Evolutionary conservation across 2,888 invertebrate genomes (phyloP).

Genomic region (Papilio demoleus): DNA sequence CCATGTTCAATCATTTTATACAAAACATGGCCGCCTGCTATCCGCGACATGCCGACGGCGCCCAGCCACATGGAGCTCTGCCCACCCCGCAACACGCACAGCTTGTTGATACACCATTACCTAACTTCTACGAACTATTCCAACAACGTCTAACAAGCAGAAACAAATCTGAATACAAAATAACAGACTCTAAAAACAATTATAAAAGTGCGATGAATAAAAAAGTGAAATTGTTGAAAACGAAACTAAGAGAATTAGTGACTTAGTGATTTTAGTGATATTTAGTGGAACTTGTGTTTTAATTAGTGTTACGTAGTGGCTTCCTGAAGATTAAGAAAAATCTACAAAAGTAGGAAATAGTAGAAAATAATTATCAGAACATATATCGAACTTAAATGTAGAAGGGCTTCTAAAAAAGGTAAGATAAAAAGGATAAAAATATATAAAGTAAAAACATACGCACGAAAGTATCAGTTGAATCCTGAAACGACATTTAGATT

Average conservation of each 20-base stretch:
- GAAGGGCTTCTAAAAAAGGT: too few species aligned
- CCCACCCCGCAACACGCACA: constrained; percentile 36
- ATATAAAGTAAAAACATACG: too few species aligned
- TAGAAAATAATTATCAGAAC: too few species aligned
- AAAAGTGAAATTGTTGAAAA: constrained; percentile 69
- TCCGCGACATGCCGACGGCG: constrained; percentile 41
- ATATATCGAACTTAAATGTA: too few species aligned
- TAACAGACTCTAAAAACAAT: constrained; percentile 60
- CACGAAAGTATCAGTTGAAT: too few species aligned
- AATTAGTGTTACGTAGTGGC: not conserved
- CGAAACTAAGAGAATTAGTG: constrained; percentile 73
- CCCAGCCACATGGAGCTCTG: constrained; percentile 42
- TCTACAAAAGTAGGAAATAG: too few species aligned
- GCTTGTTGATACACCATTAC: constrained; percentile 71
- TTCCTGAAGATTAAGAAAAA: too few species aligned
- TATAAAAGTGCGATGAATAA: constrained; percentile 76
- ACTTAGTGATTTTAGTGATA: constrained; percentile 50
- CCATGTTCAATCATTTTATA: constrained; percentile 91
- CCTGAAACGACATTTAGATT: too few species aligned
- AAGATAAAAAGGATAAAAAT: too few species aligned
- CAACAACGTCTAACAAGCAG: constrained; percentile 62
- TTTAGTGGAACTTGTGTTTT: not conserved
- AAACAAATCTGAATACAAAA: constrained; percentile 51
- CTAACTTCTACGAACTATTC: constrained; percentile 74
- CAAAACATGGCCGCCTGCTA: constrained; percentile 74